These are phyloP conservation scores for Mormyrus iriodes DNA, from an alignment of 2,113 vertebrate species.

Conservation along the genomic window DNA sequence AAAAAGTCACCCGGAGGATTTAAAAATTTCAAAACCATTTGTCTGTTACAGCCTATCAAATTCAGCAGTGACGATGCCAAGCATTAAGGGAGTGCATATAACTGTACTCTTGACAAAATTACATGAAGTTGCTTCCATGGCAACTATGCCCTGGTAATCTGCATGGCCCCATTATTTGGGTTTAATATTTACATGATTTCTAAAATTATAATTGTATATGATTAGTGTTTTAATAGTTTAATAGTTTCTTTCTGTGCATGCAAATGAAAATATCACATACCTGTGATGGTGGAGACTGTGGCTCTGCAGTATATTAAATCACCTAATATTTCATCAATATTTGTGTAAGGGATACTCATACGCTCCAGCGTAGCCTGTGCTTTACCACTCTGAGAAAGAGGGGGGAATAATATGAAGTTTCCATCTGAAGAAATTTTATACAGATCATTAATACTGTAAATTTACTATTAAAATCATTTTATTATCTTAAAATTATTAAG, in stretches of 20 bases:
- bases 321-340: background rate
- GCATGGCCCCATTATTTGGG: background rate
- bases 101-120: background rate
- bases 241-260: background rate
- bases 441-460: background rate
- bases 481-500: no score
- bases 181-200: background rate
- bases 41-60: no score
- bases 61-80: no score
- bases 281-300: constrained; percentile 15
- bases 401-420: no score
- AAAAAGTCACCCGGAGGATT: no score
- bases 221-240: background rate
- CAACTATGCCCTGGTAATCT: background rate
- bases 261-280: background rate
- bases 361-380: background rate
- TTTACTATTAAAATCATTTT: background rate
- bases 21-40: no score
- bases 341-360: background rate
- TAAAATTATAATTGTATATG: background rate
- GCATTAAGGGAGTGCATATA: background rate
- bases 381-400: background rate
- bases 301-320: constrained; percentile 11
- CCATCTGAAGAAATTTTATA: background rate
- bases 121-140: background rate